These are phyloP conservation scores for Agonopterix arenella DNA, from an alignment of 2,888 invertebrate species.

Conservation along the genomic window DNA sequence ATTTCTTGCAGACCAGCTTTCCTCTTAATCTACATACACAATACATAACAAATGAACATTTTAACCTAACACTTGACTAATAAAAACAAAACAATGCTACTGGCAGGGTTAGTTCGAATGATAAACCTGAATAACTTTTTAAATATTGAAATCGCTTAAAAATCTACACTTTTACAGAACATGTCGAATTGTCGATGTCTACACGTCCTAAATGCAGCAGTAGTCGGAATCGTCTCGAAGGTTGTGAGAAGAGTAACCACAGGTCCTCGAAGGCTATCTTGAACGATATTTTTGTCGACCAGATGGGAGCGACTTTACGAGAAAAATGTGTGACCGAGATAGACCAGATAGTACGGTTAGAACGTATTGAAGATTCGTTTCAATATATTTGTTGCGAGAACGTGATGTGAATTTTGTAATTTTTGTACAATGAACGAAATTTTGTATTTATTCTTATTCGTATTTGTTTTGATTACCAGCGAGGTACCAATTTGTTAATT, in stretches of 20 bases:
- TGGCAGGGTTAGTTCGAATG: no score
- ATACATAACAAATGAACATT: no score
- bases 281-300: slow-evolving; percentile 29
- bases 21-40: no score
- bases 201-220: not conserved
- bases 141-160: no score
- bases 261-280: slow-evolving; percentile 12
- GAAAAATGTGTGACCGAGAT: slow-evolving; percentile 23
- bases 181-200: no score
- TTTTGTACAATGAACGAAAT: not conserved
- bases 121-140: no score
- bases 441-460: not conserved
- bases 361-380: slow-evolving; percentile 7
- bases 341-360: slow-evolving; percentile 10
- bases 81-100: no score
- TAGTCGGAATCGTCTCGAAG: not conserved
- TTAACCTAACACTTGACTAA: no score
- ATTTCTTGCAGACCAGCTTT: no score
- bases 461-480: no score
- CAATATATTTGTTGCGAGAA: slow-evolving; percentile 1
- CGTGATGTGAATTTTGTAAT: not conserved
- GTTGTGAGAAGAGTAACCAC: slow-evolving; percentile 3
- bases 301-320: slow-evolving; percentile 17
- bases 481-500: no score
- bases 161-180: no score